These are phyloP conservation scores for Neolamprologus cancellatus DNA, from an alignment of 2,113 vertebrate genomes.

Conservation along the genomic window DNA sequence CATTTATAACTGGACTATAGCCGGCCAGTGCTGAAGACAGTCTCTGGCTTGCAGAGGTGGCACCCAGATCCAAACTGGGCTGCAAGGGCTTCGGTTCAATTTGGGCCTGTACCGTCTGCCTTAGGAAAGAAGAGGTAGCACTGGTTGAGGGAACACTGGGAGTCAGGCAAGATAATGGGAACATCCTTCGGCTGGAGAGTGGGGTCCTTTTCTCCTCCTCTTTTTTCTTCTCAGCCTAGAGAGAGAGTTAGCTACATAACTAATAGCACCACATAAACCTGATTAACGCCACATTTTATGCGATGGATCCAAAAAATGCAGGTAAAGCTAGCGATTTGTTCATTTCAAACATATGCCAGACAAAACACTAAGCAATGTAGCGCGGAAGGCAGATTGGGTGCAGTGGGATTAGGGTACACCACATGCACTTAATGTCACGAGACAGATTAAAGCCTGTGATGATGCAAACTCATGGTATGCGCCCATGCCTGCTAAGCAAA, in stretches of 20 bases:
- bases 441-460: not conserved
- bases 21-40: slow-evolving; percentile 58
- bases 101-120: slow-evolving; percentile 72
- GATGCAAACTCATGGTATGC: slow-evolving; percentile 15
- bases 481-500: slow-evolving; percentile 31
- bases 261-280: not conserved
- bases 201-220: slow-evolving; percentile 85
- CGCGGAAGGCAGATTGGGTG: not conserved
- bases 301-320: not conserved
- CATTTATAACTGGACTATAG: slow-evolving; percentile 71
- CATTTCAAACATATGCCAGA: not conserved
- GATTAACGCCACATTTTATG: not conserved
- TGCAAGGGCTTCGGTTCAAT: slow-evolving; percentile 68
- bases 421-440: slow-evolving; percentile 21
- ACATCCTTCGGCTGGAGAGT: slow-evolving; percentile 84
- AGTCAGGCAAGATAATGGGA: slow-evolving; percentile 78
- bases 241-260: slow-evolving; percentile 10
- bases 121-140: slow-evolving; percentile 72
- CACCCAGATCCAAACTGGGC: slow-evolving; percentile 61
- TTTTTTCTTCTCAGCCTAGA: slow-evolving; percentile 85
- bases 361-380: not conserved
- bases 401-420: not conserved
- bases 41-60: slow-evolving; percentile 58
- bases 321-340: not conserved
- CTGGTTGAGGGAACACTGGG: slow-evolving; percentile 71